Base-by-base conservation (phyloP, 1,140 invertebrate species). In the Charaxes varanes region DNA sequence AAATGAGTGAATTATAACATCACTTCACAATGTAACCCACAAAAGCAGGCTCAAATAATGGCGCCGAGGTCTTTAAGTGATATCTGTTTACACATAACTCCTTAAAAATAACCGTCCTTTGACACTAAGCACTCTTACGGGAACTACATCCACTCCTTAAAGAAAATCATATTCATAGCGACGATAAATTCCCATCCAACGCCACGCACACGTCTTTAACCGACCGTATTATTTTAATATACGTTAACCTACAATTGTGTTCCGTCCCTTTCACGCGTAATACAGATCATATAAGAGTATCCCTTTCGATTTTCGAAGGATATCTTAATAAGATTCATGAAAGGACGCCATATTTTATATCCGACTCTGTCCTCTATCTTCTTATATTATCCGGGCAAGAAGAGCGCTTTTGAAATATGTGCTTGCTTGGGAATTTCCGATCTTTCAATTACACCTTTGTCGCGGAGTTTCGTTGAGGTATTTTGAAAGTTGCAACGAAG, bases 271-370 rank as follows among this genome's bases (percentile, higher is more conserved):
- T 68, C 57, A 7, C 24, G 28, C 48, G 14, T 13, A 4, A 6
- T 5, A 2, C 23, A 32, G 22, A 7, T 22, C 4, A 1, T 3
- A 54, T 67, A 49, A 14, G 24, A 24, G 22, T 19, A 23, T 78
- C 71, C 41, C 59, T 34, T 41, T 80, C 76, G 8, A 49, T 83
- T 78, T 80, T 80, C 63, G 85, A 79, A 79, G 86, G 87, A 88
- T 88, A 89, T 88, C 87, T 88, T 89, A 89, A 89, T 89, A 89
- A 88, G 87, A 89, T 88, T 89, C 87, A 88, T 88, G 87, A 88
- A 88, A 89, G 87, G 87, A 86, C 85, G 85, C 86, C 85, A 88
- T 88, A 88, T 88, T 88, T 89, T 89, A 88, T 88, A 87, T 87
- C 86, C 86, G 77, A 86, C 71, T 80, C 78, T 80, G 79, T 85